Percentiles rank a stretch among this genome's conserved stretches.
phyloP scores from a whole-genome alignment of 2,797 vertebrate genomes.

The Acipenser transmontanus region DNA sequence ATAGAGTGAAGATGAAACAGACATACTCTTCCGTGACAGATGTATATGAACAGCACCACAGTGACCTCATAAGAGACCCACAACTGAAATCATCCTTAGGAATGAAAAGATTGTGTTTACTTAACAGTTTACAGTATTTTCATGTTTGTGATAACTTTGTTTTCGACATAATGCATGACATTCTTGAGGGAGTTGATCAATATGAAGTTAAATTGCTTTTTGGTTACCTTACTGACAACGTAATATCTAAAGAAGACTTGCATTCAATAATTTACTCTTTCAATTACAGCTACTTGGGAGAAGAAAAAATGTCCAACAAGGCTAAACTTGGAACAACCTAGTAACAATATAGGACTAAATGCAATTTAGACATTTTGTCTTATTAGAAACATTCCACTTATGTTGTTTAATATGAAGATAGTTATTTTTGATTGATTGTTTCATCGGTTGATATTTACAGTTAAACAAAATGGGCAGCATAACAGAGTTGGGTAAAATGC shows the following conservation, averaged over 20 bases:
- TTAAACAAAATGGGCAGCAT: too few relatives aligned
- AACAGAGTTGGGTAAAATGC: too few relatives aligned
- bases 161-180: constrained; percentile 26
- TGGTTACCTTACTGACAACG: constrained; percentile 19
- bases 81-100: constrained; percentile 8
- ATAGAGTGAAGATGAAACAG: not conserved
- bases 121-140: constrained; percentile 21
- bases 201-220: constrained; percentile 27
- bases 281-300: constrained; percentile 26
- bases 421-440: too few relatives aligned
- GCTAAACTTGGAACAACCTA: constrained; percentile 18
- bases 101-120: constrained; percentile 12
- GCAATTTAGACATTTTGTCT: constrained; percentile 26
- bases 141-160: constrained; percentile 21
- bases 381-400: constrained; percentile 26
- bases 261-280: constrained; percentile 22
- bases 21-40: not conserved
- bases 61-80: constrained; percentile 6
- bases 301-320: constrained; percentile 19
- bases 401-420: too few relatives aligned
- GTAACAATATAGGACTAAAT: constrained; percentile 27
- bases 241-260: constrained; percentile 24
- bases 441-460: too few relatives aligned
- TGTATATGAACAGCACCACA: constrained; percentile 9
- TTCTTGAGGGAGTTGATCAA: constrained; percentile 22